Conservation (phyloP, 2,797 vertebrate genomes). For the Leptoclinus maculatus region DNA sequence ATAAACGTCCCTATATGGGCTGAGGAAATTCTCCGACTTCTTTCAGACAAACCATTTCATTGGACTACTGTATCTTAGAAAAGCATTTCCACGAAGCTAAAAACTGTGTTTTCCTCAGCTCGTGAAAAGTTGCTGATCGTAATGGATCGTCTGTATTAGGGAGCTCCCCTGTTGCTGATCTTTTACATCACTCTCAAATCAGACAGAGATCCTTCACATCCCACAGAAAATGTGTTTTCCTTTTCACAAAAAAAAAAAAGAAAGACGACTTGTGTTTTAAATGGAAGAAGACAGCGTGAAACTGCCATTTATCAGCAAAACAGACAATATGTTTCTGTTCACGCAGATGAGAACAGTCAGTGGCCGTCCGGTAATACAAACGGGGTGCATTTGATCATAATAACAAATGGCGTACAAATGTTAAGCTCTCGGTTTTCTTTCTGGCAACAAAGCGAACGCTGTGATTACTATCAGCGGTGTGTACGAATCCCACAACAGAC, state of each 20-base stretch:
- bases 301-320: constrained; percentile 49
- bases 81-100: neutral
- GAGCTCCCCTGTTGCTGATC: constrained; percentile 31
- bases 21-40: neutral
- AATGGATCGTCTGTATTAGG: constrained; percentile 21
- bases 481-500: constrained; percentile 49
- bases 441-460: constrained; percentile 33
- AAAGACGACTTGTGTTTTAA: constrained; percentile 28
- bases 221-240: constrained; percentile 36
- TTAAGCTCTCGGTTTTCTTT: constrained; percentile 48
- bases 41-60: neutral
- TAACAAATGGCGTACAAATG: constrained; percentile 57
- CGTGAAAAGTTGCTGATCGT: neutral
- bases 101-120: neutral
- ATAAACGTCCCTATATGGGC: no score
- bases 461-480: constrained; percentile 62
- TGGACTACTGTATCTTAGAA: neutral
- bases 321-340: constrained; percentile 66
- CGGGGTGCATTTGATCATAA: constrained; percentile 51
- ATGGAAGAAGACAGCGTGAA: constrained; percentile 51
- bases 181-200: constrained; percentile 23
- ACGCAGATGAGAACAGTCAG: constrained; percentile 46
- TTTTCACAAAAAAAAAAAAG: constrained; percentile 7
- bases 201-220: constrained; percentile 29
- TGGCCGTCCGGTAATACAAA: constrained; percentile 29